Evolutionary conservation across 53 echinoderm and acorn worm genomes (phyloP).

Genomic region (Luidia sarsii): DNA sequence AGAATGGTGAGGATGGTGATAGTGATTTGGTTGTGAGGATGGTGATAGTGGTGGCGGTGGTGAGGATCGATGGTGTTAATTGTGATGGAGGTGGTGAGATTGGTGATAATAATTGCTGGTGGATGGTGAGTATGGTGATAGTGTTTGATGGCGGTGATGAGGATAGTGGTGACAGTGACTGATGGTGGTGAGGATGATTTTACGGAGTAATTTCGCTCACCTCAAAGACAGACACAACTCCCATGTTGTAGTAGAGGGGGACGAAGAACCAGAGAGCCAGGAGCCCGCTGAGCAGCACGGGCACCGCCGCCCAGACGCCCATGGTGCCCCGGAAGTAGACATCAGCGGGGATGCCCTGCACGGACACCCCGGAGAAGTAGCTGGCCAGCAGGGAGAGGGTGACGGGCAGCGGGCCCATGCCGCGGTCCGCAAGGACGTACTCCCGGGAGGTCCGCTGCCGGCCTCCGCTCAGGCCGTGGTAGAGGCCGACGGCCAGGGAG

Average conservation of each 20-base stretch:
- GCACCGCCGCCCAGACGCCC: constrained; percentile 2
- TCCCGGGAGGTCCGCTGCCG: constrained; percentile 14
- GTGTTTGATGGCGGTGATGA: too few relatives aligned
- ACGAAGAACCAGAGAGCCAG: neutral
- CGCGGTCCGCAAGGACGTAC: constrained; percentile 16
- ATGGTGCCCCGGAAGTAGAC: constrained; percentile 20
- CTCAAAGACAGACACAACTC: constrained; percentile 12
- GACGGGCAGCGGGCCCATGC: constrained; percentile 24
- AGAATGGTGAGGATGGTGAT: too few relatives aligned
- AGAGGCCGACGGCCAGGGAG: constrained; percentile 2
- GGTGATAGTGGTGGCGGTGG: too few relatives aligned
- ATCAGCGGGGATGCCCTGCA: constrained; percentile 17
- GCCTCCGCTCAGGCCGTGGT: constrained; percentile 26
- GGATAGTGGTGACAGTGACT: neutral
- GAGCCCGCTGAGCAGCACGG: neutral
- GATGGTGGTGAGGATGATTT: neutral
- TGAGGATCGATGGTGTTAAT: too few relatives aligned
- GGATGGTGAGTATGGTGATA: too few relatives aligned
- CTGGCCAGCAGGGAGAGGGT: constrained; percentile 18
- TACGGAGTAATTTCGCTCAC: neutral
- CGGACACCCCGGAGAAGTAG: constrained; percentile 10
- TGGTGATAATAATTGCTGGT: too few relatives aligned
- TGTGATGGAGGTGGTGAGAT: too few relatives aligned
- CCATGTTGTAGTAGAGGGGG: constrained; percentile 22
- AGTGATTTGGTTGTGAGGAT: too few relatives aligned